Conservation (phyloP, 2,888 invertebrate species). For the Falcaria lacertinaria region DNA sequence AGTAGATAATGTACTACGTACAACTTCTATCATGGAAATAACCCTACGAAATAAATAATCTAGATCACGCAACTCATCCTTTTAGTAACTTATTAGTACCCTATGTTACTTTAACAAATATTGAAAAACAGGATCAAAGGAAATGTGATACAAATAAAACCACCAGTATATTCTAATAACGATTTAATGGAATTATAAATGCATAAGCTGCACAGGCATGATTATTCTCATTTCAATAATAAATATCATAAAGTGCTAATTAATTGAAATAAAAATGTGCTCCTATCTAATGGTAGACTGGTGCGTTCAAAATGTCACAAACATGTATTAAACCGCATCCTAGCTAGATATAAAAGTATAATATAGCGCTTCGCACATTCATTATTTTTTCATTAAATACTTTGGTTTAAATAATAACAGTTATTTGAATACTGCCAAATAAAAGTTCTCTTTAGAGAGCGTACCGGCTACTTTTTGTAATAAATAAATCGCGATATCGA, state of each 20-base stretch:
- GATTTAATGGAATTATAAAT: slow-evolving; percentile 77
- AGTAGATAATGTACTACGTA: no score
- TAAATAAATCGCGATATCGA: not conserved
- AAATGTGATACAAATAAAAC: slow-evolving; percentile 31
- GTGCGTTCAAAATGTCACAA: slow-evolving; percentile 60
- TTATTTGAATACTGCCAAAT: slow-evolving; percentile 3
- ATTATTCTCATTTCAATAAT: slow-evolving; percentile 62
- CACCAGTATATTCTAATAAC: slow-evolving; percentile 56
- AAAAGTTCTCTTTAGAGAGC: slow-evolving; percentile 31
- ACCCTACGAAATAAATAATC: no score
- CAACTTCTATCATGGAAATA: no score
- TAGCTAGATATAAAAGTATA: slow-evolving; percentile 27
- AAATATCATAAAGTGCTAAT: slow-evolving; percentile 71
- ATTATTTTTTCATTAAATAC: slow-evolving; percentile 1
- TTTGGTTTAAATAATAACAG: slow-evolving; percentile 2
- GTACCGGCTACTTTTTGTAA: slow-evolving; percentile 16
- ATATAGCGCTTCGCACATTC: slow-evolving; percentile 27
- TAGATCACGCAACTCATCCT: no score
- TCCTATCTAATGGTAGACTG: slow-evolving; percentile 65
- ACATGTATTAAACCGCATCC: slow-evolving; percentile 37
- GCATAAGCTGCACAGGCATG: slow-evolving; percentile 71
- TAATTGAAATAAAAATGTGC: slow-evolving; percentile 61
- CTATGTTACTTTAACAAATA: no score
- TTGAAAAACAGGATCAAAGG: slow-evolving; percentile 1
- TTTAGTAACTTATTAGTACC: no score